Conservation (phyloP, 2,113 vertebrate genomes). For the Arvicanthis niloticus region DNA sequence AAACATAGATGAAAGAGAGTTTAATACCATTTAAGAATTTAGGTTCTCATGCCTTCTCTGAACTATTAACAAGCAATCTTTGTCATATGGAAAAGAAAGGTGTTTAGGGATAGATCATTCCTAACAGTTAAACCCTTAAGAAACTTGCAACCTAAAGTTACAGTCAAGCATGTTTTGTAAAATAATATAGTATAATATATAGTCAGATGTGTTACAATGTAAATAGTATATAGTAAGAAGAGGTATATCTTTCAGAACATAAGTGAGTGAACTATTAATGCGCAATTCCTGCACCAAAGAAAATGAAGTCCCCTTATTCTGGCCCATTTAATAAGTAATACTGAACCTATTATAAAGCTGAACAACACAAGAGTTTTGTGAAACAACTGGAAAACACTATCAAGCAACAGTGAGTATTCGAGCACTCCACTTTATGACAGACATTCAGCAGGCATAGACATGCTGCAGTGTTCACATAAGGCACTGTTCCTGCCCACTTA, state of each 20-base stretch:
- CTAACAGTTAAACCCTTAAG: neutral
- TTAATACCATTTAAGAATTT: slow-evolving; percentile 23
- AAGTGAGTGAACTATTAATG: neutral
- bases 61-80: neutral
- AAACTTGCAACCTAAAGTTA: neutral
- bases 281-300: neutral
- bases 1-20: neutral
- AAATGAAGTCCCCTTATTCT: neutral
- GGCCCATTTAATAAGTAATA: neutral
- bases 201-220: neutral
- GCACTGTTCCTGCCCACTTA: neutral
- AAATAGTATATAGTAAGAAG: neutral
- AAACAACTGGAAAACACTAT: slow-evolving; percentile 11
- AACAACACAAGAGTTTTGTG: neutral
- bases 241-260: neutral
- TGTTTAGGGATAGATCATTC: neutral
- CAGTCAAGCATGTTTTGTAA: neutral
- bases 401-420: neutral
- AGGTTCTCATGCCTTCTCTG: neutral
- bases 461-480: neutral
- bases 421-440: neutral
- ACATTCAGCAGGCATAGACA: neutral
- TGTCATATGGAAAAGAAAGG: neutral
- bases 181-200: neutral
- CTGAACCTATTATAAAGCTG: neutral